A percentile compares a stretch with the other conserved stretches of the same genome.
Conservation (phyloP, 2,113 vertebrate genomes). For the Vimba vimba region DNA sequence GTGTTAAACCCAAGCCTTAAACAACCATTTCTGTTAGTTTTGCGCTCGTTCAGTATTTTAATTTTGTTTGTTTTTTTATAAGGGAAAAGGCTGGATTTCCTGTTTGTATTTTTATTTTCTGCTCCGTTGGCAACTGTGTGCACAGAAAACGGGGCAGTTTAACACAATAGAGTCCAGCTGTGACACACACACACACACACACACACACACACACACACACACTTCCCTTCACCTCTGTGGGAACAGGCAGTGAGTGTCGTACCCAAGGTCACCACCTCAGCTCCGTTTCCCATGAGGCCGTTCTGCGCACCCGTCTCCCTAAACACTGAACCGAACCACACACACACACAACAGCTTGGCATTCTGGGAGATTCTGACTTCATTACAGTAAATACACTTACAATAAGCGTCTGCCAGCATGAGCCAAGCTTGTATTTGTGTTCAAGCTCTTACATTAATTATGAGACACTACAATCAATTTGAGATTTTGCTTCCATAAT, state of each 20-base stretch:
- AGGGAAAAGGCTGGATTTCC: constrained; percentile 42
- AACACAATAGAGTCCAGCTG: constrained; percentile 52
- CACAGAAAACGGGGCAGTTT: constrained; percentile 50
- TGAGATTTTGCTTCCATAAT: too few relatives aligned
- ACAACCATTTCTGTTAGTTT: background rate
- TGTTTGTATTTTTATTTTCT: constrained; percentile 55
- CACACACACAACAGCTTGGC: background rate
- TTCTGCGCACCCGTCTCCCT: background rate
- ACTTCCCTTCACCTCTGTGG: constrained; percentile 55
- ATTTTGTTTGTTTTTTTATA: background rate
- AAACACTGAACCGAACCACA: background rate
- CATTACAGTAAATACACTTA: background rate
- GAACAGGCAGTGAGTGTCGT: constrained; percentile 42
- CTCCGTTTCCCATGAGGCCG: constrained; percentile 40
- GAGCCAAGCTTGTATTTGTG: background rate
- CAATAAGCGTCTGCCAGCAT: background rate
- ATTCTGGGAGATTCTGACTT: background rate
- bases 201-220: constrained; percentile 24
- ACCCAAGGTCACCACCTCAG: constrained; percentile 48
- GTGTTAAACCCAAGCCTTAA: too few relatives aligned
- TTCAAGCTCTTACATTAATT: background rate
- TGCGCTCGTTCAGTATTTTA: background rate
- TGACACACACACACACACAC: constrained; percentile 35
- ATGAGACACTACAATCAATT: background rate
- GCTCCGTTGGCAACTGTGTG: constrained; percentile 30